phyloP scores from a whole-genome alignment of 2,113 vertebrate species.

The Ageneiosus marmoratus region DNA sequence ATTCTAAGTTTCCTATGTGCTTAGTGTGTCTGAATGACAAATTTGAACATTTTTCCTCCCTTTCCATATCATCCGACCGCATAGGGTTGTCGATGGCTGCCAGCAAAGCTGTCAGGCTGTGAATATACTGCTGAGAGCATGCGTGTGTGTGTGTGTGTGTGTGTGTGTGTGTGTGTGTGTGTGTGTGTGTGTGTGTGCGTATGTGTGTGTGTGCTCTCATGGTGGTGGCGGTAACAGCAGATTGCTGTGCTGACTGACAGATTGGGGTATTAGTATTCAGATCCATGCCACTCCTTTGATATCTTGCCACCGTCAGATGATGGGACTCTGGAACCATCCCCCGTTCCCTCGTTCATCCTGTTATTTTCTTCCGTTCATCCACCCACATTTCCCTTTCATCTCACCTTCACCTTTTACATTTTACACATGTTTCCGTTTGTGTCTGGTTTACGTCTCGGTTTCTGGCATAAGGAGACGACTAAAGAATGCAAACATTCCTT shows the following conservation, averaged over 20 bases:
- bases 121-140: not conserved
- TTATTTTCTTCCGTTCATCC: slow-evolving; percentile 3
- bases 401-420: not conserved
- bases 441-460: too few species aligned
- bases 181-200: not conserved
- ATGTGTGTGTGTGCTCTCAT: slow-evolving; percentile 13
- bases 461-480: not conserved
- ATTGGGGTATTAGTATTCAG: slow-evolving; percentile 55
- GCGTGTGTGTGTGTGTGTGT: not conserved
- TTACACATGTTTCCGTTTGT: not conserved
- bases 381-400: slow-evolving; percentile 8
- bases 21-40: slow-evolving; percentile 46
- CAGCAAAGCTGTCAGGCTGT: slow-evolving; percentile 38
- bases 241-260: slow-evolving; percentile 50
- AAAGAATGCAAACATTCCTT: not conserved
- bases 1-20: slow-evolving; percentile 22
- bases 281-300: slow-evolving; percentile 54
- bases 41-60: slow-evolving; percentile 36
- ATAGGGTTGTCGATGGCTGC: slow-evolving; percentile 30
- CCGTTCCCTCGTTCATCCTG: slow-evolving; percentile 26
- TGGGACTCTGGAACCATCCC: slow-evolving; percentile 40
- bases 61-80: slow-evolving; percentile 23
- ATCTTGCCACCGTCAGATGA: slow-evolving; percentile 48
- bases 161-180: slow-evolving; percentile 10
- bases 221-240: slow-evolving; percentile 33